phyloP scores from a whole-genome alignment of 2,113 vertebrate species.

The Cercopithecus mona region DNA sequence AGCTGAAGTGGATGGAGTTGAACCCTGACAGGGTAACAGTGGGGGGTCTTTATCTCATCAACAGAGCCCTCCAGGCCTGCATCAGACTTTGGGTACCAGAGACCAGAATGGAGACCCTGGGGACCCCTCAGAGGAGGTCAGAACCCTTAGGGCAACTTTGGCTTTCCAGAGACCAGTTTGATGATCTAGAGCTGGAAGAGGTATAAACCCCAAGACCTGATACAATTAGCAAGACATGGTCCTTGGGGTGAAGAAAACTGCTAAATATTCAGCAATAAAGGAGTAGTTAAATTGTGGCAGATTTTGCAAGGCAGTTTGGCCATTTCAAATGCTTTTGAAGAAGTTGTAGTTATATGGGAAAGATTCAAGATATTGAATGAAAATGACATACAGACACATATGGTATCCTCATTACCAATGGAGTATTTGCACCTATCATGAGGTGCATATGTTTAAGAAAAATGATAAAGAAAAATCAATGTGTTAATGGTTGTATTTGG shows the following conservation, averaged over 20 bases:
- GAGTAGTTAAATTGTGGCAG: background rate
- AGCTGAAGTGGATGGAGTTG: background rate
- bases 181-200: background rate
- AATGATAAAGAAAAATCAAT: background rate
- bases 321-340: background rate
- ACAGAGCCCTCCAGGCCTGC: background rate
- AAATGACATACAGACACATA: background rate
- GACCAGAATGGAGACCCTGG: background rate
- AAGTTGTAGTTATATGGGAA: background rate
- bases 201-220: background rate
- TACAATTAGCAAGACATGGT: background rate
- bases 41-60: background rate
- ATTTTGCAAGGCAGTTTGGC: background rate
- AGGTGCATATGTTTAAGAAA: background rate
- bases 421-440: fast-evolving
- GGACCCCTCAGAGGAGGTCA: background rate
- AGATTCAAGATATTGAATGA: background rate
- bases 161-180: background rate
- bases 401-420: fast-evolving
- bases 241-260: background rate
- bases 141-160: background rate
- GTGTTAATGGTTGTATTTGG: background rate
- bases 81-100: background rate
- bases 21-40: background rate
- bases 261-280: background rate